Percentiles rank a stretch among this genome's conserved stretches.
These are phyloP conservation scores for Caenorhabditis sp. DNA, from an alignment of 2,888 invertebrate species.

Conservation along the genomic window DNA sequence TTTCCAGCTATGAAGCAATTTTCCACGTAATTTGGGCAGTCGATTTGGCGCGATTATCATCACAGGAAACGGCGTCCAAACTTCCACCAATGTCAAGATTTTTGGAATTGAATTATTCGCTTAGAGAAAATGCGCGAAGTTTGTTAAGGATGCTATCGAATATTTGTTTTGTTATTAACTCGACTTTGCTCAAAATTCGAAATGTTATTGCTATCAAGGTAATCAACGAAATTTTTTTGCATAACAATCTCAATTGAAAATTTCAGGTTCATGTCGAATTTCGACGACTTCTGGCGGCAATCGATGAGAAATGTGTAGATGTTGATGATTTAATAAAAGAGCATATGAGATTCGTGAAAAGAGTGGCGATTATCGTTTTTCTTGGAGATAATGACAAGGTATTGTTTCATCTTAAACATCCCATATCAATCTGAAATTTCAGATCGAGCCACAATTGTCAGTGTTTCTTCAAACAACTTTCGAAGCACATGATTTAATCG, in stretches of 20 bases:
- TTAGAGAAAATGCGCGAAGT: slow-evolving; percentile 28
- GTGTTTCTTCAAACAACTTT: slow-evolving; percentile 20
- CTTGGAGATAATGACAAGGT: slow-evolving; percentile 16
- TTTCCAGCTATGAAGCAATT: slow-evolving; percentile 36
- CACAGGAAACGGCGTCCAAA: slow-evolving; percentile 10
- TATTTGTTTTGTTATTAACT: slow-evolving; percentile 20
- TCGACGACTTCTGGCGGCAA: slow-evolving; percentile 20
- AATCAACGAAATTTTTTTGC: not conserved
- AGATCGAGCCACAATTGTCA: slow-evolving; percentile 25
- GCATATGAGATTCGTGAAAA: slow-evolving; percentile 16
- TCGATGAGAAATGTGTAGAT: slow-evolving; percentile 37
- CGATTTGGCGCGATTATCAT: slow-evolving; percentile 21
- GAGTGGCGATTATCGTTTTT: slow-evolving; percentile 9
- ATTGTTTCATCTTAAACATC: not conserved
- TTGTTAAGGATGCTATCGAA: slow-evolving; percentile 24
- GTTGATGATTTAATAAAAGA: slow-evolving; percentile 31
- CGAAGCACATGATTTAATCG: slow-evolving; percentile 24
- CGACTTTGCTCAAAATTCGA: slow-evolving; percentile 14
- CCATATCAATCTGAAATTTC: not conserved
- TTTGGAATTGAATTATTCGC: slow-evolving; percentile 13
- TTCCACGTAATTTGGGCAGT: slow-evolving; percentile 54
- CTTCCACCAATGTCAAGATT: slow-evolving; percentile 18
- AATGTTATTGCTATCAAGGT: slow-evolving; percentile 8
- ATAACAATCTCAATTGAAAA: not conserved
- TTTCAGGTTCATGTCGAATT: slow-evolving; percentile 1